phyloP scores from a whole-genome alignment of 2,888 invertebrate species.

The Dynastes maya region DNA sequence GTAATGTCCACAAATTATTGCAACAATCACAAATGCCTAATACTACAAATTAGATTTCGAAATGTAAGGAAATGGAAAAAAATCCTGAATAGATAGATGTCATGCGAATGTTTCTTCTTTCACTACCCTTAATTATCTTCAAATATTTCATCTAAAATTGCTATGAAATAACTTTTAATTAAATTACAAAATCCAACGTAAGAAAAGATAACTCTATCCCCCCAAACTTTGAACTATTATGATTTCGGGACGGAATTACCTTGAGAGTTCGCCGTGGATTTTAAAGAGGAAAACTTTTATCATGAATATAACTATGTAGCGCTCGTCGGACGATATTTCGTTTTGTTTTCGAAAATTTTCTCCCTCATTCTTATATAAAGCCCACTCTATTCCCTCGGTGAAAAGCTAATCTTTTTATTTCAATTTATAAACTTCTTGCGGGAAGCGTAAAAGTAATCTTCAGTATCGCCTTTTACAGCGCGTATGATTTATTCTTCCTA shows the following conservation, averaged over 20 bases:
- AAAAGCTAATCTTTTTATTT: constrained; percentile 21
- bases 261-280: constrained; percentile 31
- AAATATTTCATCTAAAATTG: constrained; percentile 42
- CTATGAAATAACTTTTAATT: constrained; percentile 41
- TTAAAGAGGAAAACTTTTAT: constrained; percentile 43
- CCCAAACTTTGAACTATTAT: constrained; percentile 43
- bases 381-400: neutral
- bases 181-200: constrained; percentile 43
- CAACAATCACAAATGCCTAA: too few relatives aligned
- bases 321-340: constrained; percentile 2
- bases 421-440: constrained; percentile 9
- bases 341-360: constrained; percentile 22
- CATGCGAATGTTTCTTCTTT: constrained; percentile 19
- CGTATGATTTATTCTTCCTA: too few relatives aligned
- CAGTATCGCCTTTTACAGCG: neutral
- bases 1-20: too few relatives aligned
- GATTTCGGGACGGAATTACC: constrained; percentile 39
- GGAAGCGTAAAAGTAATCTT: constrained; percentile 6
- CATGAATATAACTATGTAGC: constrained; percentile 34
- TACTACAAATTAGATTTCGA: too few relatives aligned
- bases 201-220: constrained; percentile 37
- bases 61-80: too few relatives aligned
- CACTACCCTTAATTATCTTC: constrained; percentile 33
- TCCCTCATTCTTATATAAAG: neutral
- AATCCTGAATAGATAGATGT: too few relatives aligned